Evolutionary conservation across 2,113 vertebrate genomes (phyloP).

Genomic region (Nasalis larvatus): DNA sequence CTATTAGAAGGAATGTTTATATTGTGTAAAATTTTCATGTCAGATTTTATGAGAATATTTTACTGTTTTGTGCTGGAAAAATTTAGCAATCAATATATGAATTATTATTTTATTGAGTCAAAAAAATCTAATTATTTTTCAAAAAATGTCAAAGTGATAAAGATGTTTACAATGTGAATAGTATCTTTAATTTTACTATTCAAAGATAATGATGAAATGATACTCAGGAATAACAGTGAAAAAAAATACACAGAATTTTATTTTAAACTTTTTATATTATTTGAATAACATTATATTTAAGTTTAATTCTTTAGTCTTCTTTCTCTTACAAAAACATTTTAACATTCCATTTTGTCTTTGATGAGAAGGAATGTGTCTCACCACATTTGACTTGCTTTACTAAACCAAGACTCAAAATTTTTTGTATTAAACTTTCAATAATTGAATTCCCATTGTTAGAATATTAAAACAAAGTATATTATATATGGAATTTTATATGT

Average conservation of each 20-base stretch:
- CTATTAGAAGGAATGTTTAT: neutral
- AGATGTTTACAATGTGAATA: neutral
- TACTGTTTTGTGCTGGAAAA: neutral
- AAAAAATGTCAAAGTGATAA: neutral
- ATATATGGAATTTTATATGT: neutral
- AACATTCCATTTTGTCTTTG: neutral
- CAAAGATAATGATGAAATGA: neutral
- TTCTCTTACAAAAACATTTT: neutral
- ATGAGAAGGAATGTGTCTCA: neutral
- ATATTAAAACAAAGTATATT: neutral
- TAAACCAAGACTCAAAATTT: neutral
- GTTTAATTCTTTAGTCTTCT: neutral
- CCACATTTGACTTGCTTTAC: neutral
- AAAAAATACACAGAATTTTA: neutral
- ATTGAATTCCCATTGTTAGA: neutral
- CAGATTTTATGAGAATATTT: neutral
- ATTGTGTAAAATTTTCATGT: neutral
- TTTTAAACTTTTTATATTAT: neutral
- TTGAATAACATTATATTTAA: neutral
- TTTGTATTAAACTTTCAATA: neutral
- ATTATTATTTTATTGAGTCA: neutral
- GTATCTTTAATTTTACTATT: neutral
- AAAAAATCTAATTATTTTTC: neutral
- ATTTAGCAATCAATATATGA: neutral
- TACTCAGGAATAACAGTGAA: neutral